Base-by-base conservation (phyloP, 2,888 invertebrate genomes). In the Cartodere bifasciata region DNA sequence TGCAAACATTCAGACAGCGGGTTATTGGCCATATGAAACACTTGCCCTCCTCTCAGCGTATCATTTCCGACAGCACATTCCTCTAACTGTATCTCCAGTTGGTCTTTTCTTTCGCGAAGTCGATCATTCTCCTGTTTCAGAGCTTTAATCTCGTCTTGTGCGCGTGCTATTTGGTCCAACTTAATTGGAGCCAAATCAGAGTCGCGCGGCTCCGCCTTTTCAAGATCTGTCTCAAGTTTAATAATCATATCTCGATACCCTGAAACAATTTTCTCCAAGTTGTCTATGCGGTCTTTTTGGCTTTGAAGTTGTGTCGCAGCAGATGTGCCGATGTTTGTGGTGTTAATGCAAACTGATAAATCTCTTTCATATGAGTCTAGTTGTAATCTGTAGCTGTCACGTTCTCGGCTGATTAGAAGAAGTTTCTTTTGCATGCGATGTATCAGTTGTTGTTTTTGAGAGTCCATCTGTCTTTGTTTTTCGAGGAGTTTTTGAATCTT, bases 281-380 rank as follows among this genome's bases (percentile, higher is more conserved):
- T 75, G 31, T 77, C 73, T 9, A 84, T 70, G 2, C 81, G 64
- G 30, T 75, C 74, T 3, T 68, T 63, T 29, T 75, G 58, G 29
- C 62, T 63, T 6, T 61, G 51, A 3, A 48, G 13, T 35, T 56
- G 50, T 23, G 36, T 46, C 4, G 41, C 32, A 16, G 60, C 56
- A 5, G 31, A 42, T 4, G 42, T 39, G 0, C 63, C 62, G 17
- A 57, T 53, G 5, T 39, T 33, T 4, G 43, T 36, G 13, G 37
- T 25, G 34, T 43, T 55, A n/a, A 50, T 52, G 23, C 54, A 52
- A 31, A 68, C 63, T 1, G 83, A 79, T 39, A 82, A 58, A 62
- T 87, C 87, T 50, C 79, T 80, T 59, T 87, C 86, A 49, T 83
- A 85, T 30, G 79, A 74, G 49, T 86, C 85, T 25, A 87, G 55